These are phyloP conservation scores for Rhopilema esculentum DNA, from an alignment of 30 jellyfish, hydroid and myxozoan species.

Conservation along the genomic window DNA sequence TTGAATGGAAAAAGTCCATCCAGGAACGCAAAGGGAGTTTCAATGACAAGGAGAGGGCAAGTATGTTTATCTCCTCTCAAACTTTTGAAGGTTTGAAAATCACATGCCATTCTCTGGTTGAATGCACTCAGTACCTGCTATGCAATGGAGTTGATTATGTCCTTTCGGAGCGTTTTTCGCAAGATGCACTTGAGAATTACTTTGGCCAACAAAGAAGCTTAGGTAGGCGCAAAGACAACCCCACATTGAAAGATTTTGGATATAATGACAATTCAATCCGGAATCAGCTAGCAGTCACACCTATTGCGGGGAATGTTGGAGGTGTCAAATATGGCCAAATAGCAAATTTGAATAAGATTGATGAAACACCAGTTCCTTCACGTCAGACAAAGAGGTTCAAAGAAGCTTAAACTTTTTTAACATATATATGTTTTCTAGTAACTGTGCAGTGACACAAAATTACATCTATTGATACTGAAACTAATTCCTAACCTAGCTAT, in stretches of 20 bases:
- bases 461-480: background rate
- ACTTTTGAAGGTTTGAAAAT: constrained; percentile 50
- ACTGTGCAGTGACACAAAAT: background rate
- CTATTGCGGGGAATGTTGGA: constrained; percentile 15
- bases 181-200: constrained; percentile 30
- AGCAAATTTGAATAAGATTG: background rate
- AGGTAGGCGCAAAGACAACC: constrained; percentile 47
- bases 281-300: constrained; percentile 6
- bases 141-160: constrained; percentile 37
- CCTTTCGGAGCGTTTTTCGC: constrained; percentile 40
- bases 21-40: constrained; percentile 20
- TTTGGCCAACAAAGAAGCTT: constrained; percentile 44
- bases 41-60: constrained; percentile 14
- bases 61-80: constrained; percentile 50
- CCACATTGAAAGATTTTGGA: constrained; percentile 6
- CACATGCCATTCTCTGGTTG: constrained; percentile 33
- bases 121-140: constrained; percentile 34
- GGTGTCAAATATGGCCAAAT: constrained; percentile 15
- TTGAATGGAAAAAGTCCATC: constrained; percentile 35
- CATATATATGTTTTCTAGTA: background rate
- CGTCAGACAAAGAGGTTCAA: constrained; percentile 1
- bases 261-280: constrained; percentile 40
- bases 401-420: background rate
- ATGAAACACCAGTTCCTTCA: constrained; percentile 14
- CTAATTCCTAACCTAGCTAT: background rate